Conservation (phyloP, 2,113 vertebrate genomes). For the Phyllostomus discolor region DNA sequence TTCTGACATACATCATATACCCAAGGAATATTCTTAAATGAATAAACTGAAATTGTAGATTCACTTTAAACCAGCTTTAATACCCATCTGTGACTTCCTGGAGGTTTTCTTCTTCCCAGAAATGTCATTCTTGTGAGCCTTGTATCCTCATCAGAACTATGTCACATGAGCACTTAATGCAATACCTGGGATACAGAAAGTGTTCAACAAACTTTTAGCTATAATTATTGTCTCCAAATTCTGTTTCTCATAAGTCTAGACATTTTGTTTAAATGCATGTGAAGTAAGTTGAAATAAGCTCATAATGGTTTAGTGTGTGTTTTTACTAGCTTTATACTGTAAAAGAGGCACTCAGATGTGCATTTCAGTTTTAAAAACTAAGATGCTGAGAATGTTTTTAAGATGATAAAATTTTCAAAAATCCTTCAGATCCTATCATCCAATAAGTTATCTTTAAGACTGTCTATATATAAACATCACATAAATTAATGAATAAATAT, state of each 20-base stretch:
- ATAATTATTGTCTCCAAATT: neutral
- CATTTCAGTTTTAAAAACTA: neutral
- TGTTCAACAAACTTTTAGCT: neutral
- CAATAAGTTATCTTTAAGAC: neutral
- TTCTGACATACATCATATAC: neutral
- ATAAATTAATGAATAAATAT: neutral
- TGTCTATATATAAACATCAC: neutral
- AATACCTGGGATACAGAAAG: neutral
- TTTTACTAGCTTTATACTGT: neutral
- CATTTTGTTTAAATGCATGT: neutral
- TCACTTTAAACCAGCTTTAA: neutral
- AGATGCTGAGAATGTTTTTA: neutral
- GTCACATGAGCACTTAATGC: neutral
- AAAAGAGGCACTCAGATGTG: neutral
- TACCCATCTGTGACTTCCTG: neutral
- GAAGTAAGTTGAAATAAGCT: neutral
- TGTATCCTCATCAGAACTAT: neutral
- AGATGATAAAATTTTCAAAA: neutral
- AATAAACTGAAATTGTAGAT: neutral
- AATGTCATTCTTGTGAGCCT: neutral
- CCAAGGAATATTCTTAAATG: neutral
- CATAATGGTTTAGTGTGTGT: neutral
- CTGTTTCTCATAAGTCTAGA: neutral
- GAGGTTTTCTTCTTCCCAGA: neutral
- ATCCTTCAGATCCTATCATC: neutral